These are phyloP conservation scores for Chelidonichthys spinosus DNA, from an alignment of 2,797 vertebrate species.

Conservation along the genomic window DNA sequence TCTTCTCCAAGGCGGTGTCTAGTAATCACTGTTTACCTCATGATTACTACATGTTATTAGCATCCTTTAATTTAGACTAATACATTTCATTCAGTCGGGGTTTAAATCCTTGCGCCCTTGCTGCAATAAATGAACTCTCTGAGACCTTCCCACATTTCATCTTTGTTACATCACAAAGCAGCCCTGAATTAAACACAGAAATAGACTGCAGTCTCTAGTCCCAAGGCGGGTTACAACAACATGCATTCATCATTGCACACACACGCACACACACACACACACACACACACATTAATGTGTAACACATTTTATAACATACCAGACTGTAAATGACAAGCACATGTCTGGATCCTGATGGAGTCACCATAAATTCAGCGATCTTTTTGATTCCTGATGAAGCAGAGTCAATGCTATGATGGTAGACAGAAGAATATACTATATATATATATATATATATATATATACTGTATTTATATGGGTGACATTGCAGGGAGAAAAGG, in stretches of 20 bases:
- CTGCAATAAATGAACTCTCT: conserved; percentile 58
- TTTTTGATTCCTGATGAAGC: conserved; percentile 61
- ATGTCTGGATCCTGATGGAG: conserved; percentile 68
- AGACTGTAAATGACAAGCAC: conserved; percentile 76
- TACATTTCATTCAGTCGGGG: conserved; percentile 17
- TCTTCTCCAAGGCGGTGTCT: conserved; percentile 14
- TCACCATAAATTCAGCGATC: conserved; percentile 59
- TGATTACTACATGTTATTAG: conserved; percentile 31
- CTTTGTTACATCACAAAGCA: conserved; percentile 48
- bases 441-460: conserved; percentile 25
- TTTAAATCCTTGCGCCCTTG: conserved; percentile 27
- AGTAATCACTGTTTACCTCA: conserved; percentile 13
- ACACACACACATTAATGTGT: conserved; percentile 68
- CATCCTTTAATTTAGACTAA: conserved; percentile 19
- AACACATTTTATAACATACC: conserved; percentile 79
- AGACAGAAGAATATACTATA: conserved; percentile 44
- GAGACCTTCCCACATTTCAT: conserved; percentile 61
- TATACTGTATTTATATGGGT: conserved; percentile 25
- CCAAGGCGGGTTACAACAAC: conserved; percentile 73
- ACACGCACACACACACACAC: conserved; percentile 7
- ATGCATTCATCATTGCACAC: conserved; percentile 74
- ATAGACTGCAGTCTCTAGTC: conserved; percentile 69
- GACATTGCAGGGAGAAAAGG: conserved; percentile 9
- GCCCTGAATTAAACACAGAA: conserved; percentile 62
- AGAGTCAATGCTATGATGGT: conserved; percentile 24